Percentiles rank a stretch among this genome's conserved stretches.
Conservation (phyloP, 2,113 vertebrate genomes). For the Anguilla rostrata region DNA sequence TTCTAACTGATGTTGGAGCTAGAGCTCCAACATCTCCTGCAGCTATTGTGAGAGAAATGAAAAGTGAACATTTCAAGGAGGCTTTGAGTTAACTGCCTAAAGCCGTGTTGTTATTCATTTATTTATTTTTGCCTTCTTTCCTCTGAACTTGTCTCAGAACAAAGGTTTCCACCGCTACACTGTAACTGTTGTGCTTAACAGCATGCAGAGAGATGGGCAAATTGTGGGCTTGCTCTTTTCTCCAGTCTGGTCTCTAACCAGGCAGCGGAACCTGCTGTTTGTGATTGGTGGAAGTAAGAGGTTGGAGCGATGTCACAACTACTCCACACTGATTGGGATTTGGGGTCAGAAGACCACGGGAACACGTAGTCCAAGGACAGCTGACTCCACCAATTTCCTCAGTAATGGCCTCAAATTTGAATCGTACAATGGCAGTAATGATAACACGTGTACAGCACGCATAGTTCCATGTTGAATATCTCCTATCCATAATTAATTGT, state of each 20-base stretch:
- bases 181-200: conserved; percentile 33
- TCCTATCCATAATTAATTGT: neutral
- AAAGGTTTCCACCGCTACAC: conserved; percentile 48
- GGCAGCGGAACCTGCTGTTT: conserved; percentile 26
- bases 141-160: conserved; percentile 41
- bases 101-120: too few species aligned
- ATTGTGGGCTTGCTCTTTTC: conserved; percentile 41
- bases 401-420: neutral
- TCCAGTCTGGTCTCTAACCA: conserved; percentile 39
- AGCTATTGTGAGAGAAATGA: too few species aligned
- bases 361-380: neutral
- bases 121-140: too few species aligned
- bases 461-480: neutral
- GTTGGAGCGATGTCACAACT: neutral
- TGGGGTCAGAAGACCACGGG: neutral
- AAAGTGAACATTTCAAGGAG: too few species aligned
- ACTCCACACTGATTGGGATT: neutral
- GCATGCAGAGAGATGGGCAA: too few species aligned
- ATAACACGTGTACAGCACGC: neutral
- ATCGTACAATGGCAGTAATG: neutral
- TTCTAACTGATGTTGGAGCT: too few species aligned
- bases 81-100: too few species aligned
- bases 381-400: neutral
- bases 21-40: too few species aligned
- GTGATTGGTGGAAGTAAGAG: neutral